phyloP scores from a whole-genome alignment of 92 coral and sea anemone species.

The Muricea muricata region DNA sequence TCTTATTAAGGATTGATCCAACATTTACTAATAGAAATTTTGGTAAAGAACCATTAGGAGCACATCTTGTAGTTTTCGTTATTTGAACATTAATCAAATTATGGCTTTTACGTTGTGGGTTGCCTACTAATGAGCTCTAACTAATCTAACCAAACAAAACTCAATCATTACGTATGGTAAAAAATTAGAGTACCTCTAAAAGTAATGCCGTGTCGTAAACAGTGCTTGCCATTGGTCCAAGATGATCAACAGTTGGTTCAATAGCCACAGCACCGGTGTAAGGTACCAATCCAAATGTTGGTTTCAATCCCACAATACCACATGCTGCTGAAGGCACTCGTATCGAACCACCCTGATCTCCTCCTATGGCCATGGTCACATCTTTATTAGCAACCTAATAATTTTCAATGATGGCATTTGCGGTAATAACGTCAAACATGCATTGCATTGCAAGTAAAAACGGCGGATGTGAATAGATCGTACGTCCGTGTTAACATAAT shows the following conservation, averaged over 20 bases:
- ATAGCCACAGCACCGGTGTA: constrained; percentile 73
- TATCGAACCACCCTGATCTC: constrained; percentile 89
- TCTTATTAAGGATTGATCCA: too few relatives aligned
- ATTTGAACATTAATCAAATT: neutral
- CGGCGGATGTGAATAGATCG: too few relatives aligned
- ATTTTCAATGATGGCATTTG: too few relatives aligned
- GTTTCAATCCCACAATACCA: constrained; percentile 91
- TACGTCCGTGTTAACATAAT: too few relatives aligned
- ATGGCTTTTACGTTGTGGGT: neutral
- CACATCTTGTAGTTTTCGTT: neutral
- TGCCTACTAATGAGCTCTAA: too few relatives aligned
- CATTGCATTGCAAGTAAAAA: too few relatives aligned
- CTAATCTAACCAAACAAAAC: too few relatives aligned
- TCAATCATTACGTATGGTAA: too few relatives aligned
- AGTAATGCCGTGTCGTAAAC: constrained; percentile 73
- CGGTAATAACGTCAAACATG: too few relatives aligned
- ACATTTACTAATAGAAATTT: too few relatives aligned
- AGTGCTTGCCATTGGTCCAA: constrained; percentile 78
- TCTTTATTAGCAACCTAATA: constrained; percentile 78
- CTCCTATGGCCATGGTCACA: constrained; percentile 89
- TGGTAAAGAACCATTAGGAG: too few relatives aligned
- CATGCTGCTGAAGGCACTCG: constrained; percentile 74
- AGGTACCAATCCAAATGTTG: constrained; percentile 82
- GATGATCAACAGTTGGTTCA: constrained; percentile 69
- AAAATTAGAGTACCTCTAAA: constrained; percentile 82